A percentile compares a stretch with the other conserved stretches of the same genome.
phyloP scores from a whole-genome alignment of 2,888 invertebrate species.

The Catocala fraxini region DNA sequence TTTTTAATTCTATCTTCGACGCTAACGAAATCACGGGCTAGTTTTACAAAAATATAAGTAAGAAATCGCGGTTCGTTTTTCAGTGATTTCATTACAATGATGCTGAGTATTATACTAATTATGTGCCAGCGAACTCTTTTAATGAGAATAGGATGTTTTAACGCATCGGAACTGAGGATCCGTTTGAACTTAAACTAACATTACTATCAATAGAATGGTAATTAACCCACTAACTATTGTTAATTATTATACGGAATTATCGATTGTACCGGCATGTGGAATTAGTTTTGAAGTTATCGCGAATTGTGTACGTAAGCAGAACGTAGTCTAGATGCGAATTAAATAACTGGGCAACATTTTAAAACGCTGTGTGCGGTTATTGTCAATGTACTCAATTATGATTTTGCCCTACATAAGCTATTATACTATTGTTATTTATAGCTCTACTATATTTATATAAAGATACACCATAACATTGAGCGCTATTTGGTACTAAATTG shows the following conservation, averaged over 20 bases:
- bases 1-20: not conserved
- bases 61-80: no score
- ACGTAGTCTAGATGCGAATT: no score
- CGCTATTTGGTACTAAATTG: no score
- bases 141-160: slow-evolving; percentile 26
- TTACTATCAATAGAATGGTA: slow-evolving; percentile 11
- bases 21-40: not conserved
- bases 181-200: slow-evolving; percentile 22
- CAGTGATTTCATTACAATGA: not conserved
- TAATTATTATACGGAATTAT: slow-evolving; percentile 13
- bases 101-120: not conserved
- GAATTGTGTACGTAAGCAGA: no score
- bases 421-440: no score
- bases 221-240: slow-evolving; percentile 19
- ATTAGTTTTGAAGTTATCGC: not conserved
- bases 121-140: not conserved
- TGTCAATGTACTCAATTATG: no score
- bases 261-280: slow-evolving; percentile 12
- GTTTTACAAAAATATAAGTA: not conserved
- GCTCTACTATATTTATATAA: no score
- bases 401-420: no score
- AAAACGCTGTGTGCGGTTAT: no score
- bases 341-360: no score
- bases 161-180: slow-evolving; percentile 22
- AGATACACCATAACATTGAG: no score